Evolutionary conservation across 2,888 invertebrate species (phyloP), one percentile per base, ranked within the genome.

Genomic region (Heliconius charithonia): DNA sequence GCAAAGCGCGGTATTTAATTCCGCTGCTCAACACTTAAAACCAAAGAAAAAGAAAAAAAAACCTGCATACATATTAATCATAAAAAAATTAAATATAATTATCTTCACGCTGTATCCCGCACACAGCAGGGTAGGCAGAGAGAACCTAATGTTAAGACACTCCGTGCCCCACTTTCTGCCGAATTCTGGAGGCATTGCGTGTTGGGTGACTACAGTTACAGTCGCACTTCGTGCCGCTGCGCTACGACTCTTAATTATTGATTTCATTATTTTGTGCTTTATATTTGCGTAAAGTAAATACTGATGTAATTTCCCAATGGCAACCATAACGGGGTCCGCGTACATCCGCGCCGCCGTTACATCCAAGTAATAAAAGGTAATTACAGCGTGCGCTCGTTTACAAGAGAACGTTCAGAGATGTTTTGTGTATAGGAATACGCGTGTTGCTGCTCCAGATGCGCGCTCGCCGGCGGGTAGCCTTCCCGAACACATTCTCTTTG

Each of bases 311-410:
- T 59, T 56, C 56, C 13, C 56, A 56, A 27, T 56, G n/a, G 66
- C 25, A 29, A 22, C 13, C 10, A 51, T 16, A 45, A 56, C 29
- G 51, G 29, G 22, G 29, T 22, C 22, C n/a, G 32, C n/a, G 6
- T 56, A n/a, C 71, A 25, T n/a, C 13, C 41, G n/a, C n/a, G n/a
- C 10, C 29, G 72, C 32, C 22, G 65, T 66, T 72, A 65, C 41
- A 65, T 51, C 65, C 37, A 77, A 59, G 71, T 77, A 63, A 77
- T 77, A 37, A 65, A 77, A 72, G 37, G 71, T 72, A 77, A 72
- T 77, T 65, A 72, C 77, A 51, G 12, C 72, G 32, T 32, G 56
- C 56, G 4, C 37, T 45, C 63, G 77, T 56, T 71, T 32, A 66
- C 71, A 65, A 76, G 62, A 70, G 22, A 29, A 70, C 56, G 37